A percentile compares a stretch with the other conserved stretches of the same genome.
Evolutionary conservation across 2,797 vertebrate species (phyloP).

Genomic region (Poeciliopsis infans): DNA sequence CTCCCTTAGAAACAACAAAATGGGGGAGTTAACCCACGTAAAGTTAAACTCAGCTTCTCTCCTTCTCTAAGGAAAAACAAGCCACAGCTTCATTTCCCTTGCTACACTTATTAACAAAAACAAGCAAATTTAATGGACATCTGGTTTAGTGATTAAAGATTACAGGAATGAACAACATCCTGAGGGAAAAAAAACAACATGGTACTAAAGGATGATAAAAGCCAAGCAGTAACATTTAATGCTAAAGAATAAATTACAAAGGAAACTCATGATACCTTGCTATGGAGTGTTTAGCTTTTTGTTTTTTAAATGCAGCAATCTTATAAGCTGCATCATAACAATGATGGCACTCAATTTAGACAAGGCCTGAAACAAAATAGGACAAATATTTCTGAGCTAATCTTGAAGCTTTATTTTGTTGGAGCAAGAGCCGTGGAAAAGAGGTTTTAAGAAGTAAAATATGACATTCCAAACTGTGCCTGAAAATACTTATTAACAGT

Average conservation of each 20-base stretch:
- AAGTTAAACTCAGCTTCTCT: slow-evolving; percentile 31
- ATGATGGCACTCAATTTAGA: slow-evolving; percentile 27
- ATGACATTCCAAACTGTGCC: slow-evolving; percentile 44
- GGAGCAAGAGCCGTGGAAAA: slow-evolving; percentile 26
- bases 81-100: slow-evolving; percentile 63
- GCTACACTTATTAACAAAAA: slow-evolving; percentile 63
- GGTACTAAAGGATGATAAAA: slow-evolving; percentile 69
- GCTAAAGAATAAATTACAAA: slow-evolving; percentile 50
- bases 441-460: slow-evolving; percentile 24
- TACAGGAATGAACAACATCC: slow-evolving; percentile 62
- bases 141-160: slow-evolving; percentile 69
- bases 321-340: slow-evolving; percentile 39
- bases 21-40: neutral
- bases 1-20: slow-evolving; percentile 19
- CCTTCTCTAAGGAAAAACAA: slow-evolving; percentile 49
- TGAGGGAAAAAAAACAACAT: slow-evolving; percentile 40
- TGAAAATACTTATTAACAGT: slow-evolving; percentile 54
- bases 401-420: neutral
- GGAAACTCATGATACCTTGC: slow-evolving; percentile 41
- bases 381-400: slow-evolving; percentile 24
- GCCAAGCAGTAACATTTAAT: slow-evolving; percentile 64
- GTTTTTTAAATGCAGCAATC: slow-evolving; percentile 52
- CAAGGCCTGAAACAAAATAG: slow-evolving; percentile 34
- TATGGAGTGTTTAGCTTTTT: slow-evolving; percentile 19
- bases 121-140: slow-evolving; percentile 72